Base-by-base conservation (phyloP, 2,797 vertebrate genomes). In the Acanthis flammea region DNA sequence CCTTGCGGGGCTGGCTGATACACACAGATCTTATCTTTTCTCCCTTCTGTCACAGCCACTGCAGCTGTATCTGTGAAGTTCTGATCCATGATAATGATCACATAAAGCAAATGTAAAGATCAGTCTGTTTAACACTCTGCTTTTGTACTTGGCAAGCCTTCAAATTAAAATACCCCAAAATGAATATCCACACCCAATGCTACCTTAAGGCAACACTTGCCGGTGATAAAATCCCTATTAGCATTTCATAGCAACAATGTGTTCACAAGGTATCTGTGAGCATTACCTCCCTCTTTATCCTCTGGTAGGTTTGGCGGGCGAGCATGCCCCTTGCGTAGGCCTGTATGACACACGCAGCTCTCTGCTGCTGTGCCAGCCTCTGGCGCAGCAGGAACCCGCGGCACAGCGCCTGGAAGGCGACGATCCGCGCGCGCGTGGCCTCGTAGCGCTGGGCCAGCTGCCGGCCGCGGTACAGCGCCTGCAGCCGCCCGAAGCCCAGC, bases 401-500 rank as follows among this genome's bases (percentile, higher is more conserved):
- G 91, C 97, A 95, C 14, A 86, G 81, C 7, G 98, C 96, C 96
- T 99, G 99, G 23, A 99, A 96, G 67, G 97, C 62, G 21, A 98
- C 53, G 68, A 98, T 68, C 0, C 72, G 96, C 45, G 95, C 92
- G 3, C 98, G 95, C 65, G 97, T 96, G 90, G 95, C 97, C 94
- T 98, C 97, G 45, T 99, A 99, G 31, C 97, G 97, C 63, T 94
- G 95, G 2, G 96, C 88, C 27, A 99, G 95, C 78, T 98, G 98
- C 22, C 96, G 98, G 68, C 98, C 98, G n/a, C 98, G 98, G 53
- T 97, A 97, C 48, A 98, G 97, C 2, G 99, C 99, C 96, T 99
- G 99, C 60, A 99, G 97, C 47, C 99, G 98, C 5, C 98, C 97
- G 5, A 99, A 99, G 57, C 99, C 99, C 85, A 98, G 96, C 92